A percentile compares a stretch with the other conserved stretches of the same genome.
Evolutionary conservation across 2,888 invertebrate genomes (phyloP).

Genomic region (Drosophila cyrtoloma): DNA sequence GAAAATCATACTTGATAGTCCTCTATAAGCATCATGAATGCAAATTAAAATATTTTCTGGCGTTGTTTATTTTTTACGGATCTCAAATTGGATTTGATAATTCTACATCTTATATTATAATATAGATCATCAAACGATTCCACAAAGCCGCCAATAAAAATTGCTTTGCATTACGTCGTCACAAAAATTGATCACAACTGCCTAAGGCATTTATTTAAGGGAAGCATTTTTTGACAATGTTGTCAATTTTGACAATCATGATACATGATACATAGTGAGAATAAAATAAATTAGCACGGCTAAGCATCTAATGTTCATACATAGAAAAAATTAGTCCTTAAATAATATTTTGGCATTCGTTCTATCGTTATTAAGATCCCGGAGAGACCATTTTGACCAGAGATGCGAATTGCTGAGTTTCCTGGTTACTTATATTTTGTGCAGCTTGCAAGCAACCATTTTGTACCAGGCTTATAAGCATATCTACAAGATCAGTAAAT

Average conservation of each 20-base stretch:
- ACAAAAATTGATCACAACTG: not conserved
- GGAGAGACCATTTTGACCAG: not conserved
- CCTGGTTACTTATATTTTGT: not conserved
- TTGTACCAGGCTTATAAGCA: not conserved
- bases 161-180: not conserved
- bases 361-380: not conserved
- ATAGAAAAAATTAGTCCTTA: not conserved
- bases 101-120: not conserved
- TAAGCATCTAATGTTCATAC: not conserved
- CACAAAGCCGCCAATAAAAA: not conserved
- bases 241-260: not conserved
- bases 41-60: not conserved
- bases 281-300: not conserved
- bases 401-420: not conserved
- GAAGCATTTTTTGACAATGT: not conserved
- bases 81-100: not conserved
- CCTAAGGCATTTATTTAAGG: not conserved
- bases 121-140: not conserved
- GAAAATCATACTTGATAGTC: too few species aligned
- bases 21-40: too few species aligned
- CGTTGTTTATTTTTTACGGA: not conserved
- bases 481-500: not conserved
- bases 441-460: not conserved
- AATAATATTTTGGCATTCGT: not conserved
- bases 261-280: not conserved